Base-by-base conservation (phyloP, 1,140 invertebrate species). In the Aplysia californica region DNA sequence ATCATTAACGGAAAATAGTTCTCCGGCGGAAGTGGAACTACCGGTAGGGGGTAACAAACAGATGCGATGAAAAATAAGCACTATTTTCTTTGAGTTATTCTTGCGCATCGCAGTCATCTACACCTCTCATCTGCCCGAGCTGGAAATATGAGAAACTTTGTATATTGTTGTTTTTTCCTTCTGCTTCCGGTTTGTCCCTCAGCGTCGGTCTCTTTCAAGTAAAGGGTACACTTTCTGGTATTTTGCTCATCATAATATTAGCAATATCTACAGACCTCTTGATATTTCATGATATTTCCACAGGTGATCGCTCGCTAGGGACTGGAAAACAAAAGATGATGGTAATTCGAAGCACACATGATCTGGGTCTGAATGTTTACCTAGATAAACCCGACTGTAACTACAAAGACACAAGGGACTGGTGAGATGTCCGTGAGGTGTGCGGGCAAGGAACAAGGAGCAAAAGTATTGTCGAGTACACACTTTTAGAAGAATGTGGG, bases 1-100 rank as follows among this genome's bases (percentile, higher is more conserved):
- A n/a, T n/a, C 31, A 2, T 70, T 56, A 70, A 31, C 29, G n/a
- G 68, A 35, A 70, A 70, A 70, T 70, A 70, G 68, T 70, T 70
- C 50, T 33, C 50, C 23, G 31, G 41, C 68, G 68, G 68, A 70
- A 70, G 68, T n/a, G 3, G 50, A 56, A 70, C 68, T 70, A 70
- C 68, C 68, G 68, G 33, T n/a, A 56, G 44, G 36, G 2, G 3
- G 68, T 31, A 56, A 70, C 68, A 70, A 70, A 70, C 68, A 70
- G 68, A 50, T 35, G 68, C 44, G 41, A 36, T 50, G 41, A 70
- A 70, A 70, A 70, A 70, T 70, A 70, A 70, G 68, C 68, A 70
- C 68, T 70, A 70, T 70, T 70, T 70, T 70, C 68, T 70, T 70
- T 70, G 68, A 56, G 68, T 70, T 70, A 70, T 70, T 70, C 68